Evolutionary conservation across 2,888 invertebrate species (phyloP), one percentile per base, ranked within the genome.

Genomic region (Chirona hameri): DNA sequence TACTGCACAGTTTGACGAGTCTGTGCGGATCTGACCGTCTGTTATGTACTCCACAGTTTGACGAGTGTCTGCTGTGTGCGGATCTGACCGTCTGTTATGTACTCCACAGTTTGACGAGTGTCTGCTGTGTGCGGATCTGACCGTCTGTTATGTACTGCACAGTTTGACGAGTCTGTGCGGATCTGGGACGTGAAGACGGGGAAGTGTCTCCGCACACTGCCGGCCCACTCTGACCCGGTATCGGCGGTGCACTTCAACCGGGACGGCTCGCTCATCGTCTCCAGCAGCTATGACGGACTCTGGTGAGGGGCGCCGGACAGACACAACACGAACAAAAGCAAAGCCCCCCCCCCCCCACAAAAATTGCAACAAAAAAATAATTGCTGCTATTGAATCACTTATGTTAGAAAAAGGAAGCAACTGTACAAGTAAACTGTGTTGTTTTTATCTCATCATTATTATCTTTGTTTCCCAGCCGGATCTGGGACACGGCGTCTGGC

Each of bases 401-500:
- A 39, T 39, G 39, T 7, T 39, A 39, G 39, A 39, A 39, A 39
- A 39, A 5, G 7, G 7, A 39, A 39, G 7, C 39, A 39, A 39
- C 39, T 39, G 2, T 5, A 39, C 39, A 39, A 39, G 39, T 39
- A 7, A 39, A 39, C 39, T 39, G 4, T 39, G 39, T 39, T 39
- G 39, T 39, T 39, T 7, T 39, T 7, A 39, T 39, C 39, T 39
- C 39, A 39, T 39, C 7, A 7, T 39, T 7, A 39, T 39, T 39
- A 2, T 39, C 4, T 39, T 39, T 39, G 39, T 39, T 39, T 39
- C 39, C 83, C 88, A 96, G 96, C 90, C 97, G 99, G 87, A 99
- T 99, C 87, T 99, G 99, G 99, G 99, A 99, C 89, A 98, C 99
- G 83, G 96, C 98, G 21, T 98, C 98, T 79, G 99, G 99, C 0